Evolutionary conservation across 1,140 invertebrate species (phyloP).

Genomic region (Muscidifurax raptorellus): DNA sequence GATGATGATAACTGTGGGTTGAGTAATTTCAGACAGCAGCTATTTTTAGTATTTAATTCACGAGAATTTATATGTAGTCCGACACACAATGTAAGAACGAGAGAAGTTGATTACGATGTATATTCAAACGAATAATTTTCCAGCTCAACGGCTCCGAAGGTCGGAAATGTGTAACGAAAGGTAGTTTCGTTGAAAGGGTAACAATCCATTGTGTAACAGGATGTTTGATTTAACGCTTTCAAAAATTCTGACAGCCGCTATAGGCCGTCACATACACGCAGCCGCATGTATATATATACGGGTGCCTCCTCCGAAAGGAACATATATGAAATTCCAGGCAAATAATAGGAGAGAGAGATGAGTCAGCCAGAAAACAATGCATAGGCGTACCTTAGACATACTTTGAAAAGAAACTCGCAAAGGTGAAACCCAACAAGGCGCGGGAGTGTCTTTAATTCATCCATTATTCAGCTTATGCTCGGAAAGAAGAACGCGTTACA

Average conservation of each 20-base stretch:
- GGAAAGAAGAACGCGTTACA: background rate
- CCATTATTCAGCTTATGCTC: conserved; percentile 9
- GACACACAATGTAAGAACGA: background rate
- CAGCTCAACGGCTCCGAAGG: background rate
- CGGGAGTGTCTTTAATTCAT: conserved; percentile 17
- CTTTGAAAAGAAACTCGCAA: background rate
- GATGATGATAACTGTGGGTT: too few species aligned
- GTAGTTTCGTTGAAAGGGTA: background rate
- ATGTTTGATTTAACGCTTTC: conserved; percentile 30
- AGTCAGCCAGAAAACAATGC: conserved; percentile 19
- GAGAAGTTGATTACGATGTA: background rate
- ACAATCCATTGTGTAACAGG: background rate
- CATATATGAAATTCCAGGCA: background rate
- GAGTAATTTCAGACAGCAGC: too few species aligned
- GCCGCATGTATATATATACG: background rate
- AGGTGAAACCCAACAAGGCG: background rate
- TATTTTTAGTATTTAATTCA: background rate
- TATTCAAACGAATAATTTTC: conserved; percentile 16
- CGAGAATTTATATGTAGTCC: too few species aligned
- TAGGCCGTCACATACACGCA: background rate
- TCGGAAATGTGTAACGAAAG: background rate
- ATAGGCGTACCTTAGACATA: background rate
- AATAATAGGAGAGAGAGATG: conserved; percentile 23
- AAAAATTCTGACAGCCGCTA: background rate
- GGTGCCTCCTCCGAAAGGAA: background rate